Conservation (phyloP, 2,888 invertebrate species). For the Maniola hyperantus region DNA sequence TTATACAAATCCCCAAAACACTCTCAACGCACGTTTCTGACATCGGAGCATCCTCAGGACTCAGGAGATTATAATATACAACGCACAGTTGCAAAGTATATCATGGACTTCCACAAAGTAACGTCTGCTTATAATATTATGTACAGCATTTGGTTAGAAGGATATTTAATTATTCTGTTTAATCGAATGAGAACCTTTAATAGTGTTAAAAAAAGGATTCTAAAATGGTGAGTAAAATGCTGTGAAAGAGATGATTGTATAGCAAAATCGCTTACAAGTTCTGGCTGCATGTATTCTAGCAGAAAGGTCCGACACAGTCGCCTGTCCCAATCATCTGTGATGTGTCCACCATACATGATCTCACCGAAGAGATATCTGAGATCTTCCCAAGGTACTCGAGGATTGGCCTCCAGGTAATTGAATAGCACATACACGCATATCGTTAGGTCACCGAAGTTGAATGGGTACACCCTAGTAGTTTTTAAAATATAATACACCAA, state of each 20-base stretch:
- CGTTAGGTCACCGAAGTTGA: constrained; percentile 93
- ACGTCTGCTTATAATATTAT: too few species aligned
- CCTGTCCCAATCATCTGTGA: constrained; percentile 98
- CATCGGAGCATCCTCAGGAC: too few species aligned
- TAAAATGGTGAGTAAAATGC: not conserved
- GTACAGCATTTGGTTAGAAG: too few species aligned
- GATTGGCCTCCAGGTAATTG: constrained; percentile 95
- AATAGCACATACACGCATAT: constrained; percentile 95
- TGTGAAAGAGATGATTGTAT: too few species aligned
- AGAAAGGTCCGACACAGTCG: constrained; percentile 93
- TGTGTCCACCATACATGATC: constrained; percentile 99
- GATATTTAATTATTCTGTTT: too few species aligned
- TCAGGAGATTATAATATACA: too few species aligned
- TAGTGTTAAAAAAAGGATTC: too few species aligned
- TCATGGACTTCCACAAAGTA: too few species aligned
- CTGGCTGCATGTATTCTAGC: constrained; percentile 93
- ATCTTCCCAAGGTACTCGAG: constrained; percentile 96
- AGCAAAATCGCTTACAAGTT: constrained; percentile 80
- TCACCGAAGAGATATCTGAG: constrained; percentile 96
- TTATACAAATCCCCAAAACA: too few species aligned
- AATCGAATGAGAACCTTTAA: too few species aligned
- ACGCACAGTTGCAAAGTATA: too few species aligned
- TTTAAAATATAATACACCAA: not conserved
- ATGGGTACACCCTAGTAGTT: constrained; percentile 84
- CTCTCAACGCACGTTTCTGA: too few species aligned